Evolutionary conservation across 2,888 invertebrate species (phyloP).

Genomic region (Aphidoletes aphidimyza): DNA sequence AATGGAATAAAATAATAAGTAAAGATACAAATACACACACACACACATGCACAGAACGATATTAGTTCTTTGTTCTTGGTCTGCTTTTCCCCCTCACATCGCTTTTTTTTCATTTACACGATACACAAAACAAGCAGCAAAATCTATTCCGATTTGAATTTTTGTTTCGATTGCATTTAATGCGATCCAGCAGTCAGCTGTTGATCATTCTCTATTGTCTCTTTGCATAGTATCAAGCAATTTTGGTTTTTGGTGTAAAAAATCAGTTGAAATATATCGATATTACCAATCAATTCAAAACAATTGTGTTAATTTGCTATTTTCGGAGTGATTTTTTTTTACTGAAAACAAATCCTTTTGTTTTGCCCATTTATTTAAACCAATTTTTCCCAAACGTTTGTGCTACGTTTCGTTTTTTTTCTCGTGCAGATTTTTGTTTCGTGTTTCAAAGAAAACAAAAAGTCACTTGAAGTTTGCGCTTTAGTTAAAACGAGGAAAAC

Average conservation of each 20-base stretch:
- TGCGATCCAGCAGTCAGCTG: constrained; percentile 35
- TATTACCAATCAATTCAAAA: too few species aligned
- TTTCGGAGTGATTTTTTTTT: constrained; percentile 18
- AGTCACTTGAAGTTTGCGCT: too few species aligned
- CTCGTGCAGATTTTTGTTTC: too few species aligned
- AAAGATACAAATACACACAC: neutral
- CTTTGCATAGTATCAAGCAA: constrained; percentile 30
- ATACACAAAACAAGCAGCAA: neutral
- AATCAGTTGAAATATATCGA: neutral
- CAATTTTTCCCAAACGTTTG: neutral
- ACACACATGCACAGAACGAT: neutral
- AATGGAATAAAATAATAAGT: neutral
- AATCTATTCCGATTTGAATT: constrained; percentile 27
- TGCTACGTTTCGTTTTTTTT: neutral
- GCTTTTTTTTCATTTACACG: neutral
- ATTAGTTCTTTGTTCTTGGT: constrained; percentile 29
- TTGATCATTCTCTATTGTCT: neutral
- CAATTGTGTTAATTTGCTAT: neutral
- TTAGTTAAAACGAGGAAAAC: too few species aligned
- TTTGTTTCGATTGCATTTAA: constrained; percentile 46
- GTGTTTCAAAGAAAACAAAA: too few species aligned
- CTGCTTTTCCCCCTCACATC: neutral
- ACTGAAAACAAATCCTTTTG: neutral
- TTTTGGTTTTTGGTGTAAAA: neutral
- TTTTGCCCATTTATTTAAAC: neutral